A percentile compares a stretch with the other conserved stretches of the same genome.
Evolutionary conservation across 2,797 vertebrate genomes (phyloP).

Genomic region (Channallabes apus): DNA sequence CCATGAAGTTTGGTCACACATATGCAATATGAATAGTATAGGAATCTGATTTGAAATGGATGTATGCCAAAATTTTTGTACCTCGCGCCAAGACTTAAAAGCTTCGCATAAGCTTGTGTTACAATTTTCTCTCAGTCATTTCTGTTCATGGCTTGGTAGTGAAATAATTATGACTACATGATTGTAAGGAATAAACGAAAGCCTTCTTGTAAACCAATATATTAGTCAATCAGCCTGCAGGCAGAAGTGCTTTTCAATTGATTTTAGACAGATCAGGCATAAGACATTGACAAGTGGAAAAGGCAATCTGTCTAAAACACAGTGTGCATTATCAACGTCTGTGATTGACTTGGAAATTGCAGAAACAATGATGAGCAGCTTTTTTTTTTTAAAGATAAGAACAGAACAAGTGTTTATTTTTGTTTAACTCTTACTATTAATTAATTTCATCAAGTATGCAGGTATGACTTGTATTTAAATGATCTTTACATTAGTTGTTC

Average conservation of each 20-base stretch:
- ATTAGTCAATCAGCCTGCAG: background rate
- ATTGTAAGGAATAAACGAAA: background rate
- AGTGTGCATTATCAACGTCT: conserved; percentile 5
- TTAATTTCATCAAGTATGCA: background rate
- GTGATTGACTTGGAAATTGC: background rate
- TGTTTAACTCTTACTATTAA: background rate
- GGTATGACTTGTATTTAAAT: background rate
- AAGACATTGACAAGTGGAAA: background rate
- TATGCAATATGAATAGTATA: background rate
- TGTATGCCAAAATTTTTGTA: background rate
- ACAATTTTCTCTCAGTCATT: background rate
- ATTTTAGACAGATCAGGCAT: conserved; percentile 24
- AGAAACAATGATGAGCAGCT: background rate
- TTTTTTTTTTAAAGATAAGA: background rate
- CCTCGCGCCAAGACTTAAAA: background rate
- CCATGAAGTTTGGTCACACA: background rate
- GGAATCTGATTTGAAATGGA: background rate
- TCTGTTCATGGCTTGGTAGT: background rate
- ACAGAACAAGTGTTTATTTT: background rate
- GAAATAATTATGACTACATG: background rate
- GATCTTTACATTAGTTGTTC: background rate
- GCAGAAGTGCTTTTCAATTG: conserved; percentile 26
- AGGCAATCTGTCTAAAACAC: conserved; percentile 5
- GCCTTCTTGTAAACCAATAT: conserved; percentile 18
- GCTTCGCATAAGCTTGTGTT: background rate